Evolutionary conservation across 1,140 invertebrate species (phyloP), one percentile per base, ranked within the genome.

Genomic region (Drosophila orena): DNA sequence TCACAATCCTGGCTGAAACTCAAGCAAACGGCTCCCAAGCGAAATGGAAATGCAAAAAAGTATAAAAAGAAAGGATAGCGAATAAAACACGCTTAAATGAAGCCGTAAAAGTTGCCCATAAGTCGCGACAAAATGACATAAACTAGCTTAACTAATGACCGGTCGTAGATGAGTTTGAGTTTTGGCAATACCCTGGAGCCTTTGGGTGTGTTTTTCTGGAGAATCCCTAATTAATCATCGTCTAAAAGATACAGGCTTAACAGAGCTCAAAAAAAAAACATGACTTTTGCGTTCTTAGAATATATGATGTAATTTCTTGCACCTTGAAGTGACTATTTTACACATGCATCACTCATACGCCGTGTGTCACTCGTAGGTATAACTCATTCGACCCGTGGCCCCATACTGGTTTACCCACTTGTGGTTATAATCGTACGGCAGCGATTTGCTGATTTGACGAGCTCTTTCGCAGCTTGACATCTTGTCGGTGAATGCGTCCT

Each of bases 41-140:
- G 49, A 37, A 46, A 68, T 66, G 43, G 22, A 66, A 40, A 40
- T 54, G 58, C 8, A 40, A 40, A 54, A 50, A 52, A 56, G 44
- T 34, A 58, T 10, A 38, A 14, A 38, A 38, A 69, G 37, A 70
- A 40, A 35, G 64, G 50, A 70, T 35, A 57, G 35, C 43, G n/a
- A 70, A 70, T 70, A 70, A 64, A 70, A 69, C 42, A 46, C 47
- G 62, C 65, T 86, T 68, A 64, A 88, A 79, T 88, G 83, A 86
- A 88, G 69, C 75, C 83, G 65, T 81, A 79, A 72, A 86, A 81
- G 79, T 88, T 55, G 65, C 53, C 83, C 75, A 88, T 81, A 86
- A 86, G 83, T 86, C 83, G 83, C 83, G 62, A 71, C 83, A 81
- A 64, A 76, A 77, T 81, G 64, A 62, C 83, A 86, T 88, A 78